Evolutionary conservation across 2,113 vertebrate genomes (phyloP).

Genomic region (Phrynosoma platyrhinos): DNA sequence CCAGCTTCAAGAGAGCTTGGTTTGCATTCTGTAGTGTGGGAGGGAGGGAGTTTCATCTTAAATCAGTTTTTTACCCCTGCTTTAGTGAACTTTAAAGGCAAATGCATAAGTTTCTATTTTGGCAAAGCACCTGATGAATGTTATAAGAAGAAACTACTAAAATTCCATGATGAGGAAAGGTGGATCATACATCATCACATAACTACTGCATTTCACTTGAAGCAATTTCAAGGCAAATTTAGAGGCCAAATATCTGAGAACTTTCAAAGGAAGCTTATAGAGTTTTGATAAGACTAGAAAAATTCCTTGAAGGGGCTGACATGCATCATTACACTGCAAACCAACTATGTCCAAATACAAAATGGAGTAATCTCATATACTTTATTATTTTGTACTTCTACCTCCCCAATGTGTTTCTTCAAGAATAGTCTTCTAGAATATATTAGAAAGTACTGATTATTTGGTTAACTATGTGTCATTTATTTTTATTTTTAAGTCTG

Average conservation of each 20-base stretch:
- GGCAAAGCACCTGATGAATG: background rate
- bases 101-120: background rate
- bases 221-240: slow-evolving; percentile 25
- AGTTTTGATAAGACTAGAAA: background rate
- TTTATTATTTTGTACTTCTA: background rate
- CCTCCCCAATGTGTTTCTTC: background rate
- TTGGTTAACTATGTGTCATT: background rate
- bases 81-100: background rate
- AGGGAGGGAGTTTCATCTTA: no score
- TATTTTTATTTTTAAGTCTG: background rate
- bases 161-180: background rate
- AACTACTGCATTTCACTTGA: background rate
- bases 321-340: background rate
- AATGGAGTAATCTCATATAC: background rate
- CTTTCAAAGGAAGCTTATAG: background rate
- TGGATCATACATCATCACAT: background rate
- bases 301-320: background rate
- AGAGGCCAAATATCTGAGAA: background rate
- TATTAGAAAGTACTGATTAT: background rate
- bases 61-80: no score
- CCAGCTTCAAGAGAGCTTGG: no score
- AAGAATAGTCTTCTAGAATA: background rate
- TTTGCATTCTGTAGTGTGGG: no score
- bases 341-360: background rate
- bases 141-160: background rate